A percentile compares a stretch with the other conserved stretches of the same genome.
phyloP scores from a whole-genome alignment of 2,797 vertebrate species.

The Salarias fasciatus region DNA sequence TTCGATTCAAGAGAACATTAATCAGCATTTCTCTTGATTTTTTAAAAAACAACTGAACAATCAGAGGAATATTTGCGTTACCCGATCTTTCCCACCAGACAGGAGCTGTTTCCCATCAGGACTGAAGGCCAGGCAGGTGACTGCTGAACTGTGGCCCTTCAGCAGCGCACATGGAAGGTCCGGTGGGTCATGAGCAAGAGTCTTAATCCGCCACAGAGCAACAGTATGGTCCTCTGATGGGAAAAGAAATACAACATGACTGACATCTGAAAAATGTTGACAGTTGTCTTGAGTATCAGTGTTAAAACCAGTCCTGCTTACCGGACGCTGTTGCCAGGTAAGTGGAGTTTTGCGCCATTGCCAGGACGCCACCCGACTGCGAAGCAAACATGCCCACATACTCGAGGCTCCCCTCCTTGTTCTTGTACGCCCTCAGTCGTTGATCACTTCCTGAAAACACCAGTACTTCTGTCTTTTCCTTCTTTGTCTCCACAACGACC shows the following conservation, averaged over 20 bases:
- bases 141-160: slow-evolving; percentile 82
- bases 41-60: background rate
- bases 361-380: slow-evolving; percentile 74
- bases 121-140: slow-evolving; percentile 89
- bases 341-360: slow-evolving; percentile 80
- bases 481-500: slow-evolving; percentile 58
- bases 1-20: too few relatives aligned
- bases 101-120: slow-evolving; percentile 81
- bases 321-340: slow-evolving; percentile 87
- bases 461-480: slow-evolving; percentile 55
- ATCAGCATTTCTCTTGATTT: too few relatives aligned
- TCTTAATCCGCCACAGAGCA: slow-evolving; percentile 80
- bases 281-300: background rate
- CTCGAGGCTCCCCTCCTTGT: slow-evolving; percentile 45
- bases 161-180: slow-evolving; percentile 61
- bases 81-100: slow-evolving; percentile 89
- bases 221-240: slow-evolving; percentile 85
- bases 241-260: too few relatives aligned
- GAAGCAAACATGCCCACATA: slow-evolving; percentile 57
- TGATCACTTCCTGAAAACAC: slow-evolving; percentile 81
- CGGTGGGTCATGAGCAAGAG: slow-evolving; percentile 38
- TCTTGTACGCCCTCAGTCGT: slow-evolving; percentile 80
- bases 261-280: background rate
- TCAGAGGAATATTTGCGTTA: slow-evolving; percentile 5
- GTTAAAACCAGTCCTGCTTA: slow-evolving; percentile 34